A percentile compares a stretch with the other conserved stretches of the same genome.
phyloP scores from a whole-genome alignment of 2,113 vertebrate genomes.

The Rhipidura dahli region DNA sequence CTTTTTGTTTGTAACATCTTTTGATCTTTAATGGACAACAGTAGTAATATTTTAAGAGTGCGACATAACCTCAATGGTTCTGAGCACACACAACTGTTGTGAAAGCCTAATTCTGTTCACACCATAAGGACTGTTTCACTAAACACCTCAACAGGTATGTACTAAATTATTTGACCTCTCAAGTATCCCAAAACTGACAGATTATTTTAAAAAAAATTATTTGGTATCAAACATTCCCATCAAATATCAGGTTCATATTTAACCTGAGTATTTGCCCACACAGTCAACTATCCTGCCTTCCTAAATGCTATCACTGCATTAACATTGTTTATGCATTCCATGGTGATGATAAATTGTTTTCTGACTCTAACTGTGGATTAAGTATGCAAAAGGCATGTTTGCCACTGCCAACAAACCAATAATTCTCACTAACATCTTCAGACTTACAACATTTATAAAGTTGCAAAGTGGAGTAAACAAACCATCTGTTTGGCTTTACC shows the following conservation, averaged over 20 bases:
- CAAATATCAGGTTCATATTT: constrained; percentile 6
- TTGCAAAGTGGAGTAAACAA: constrained; percentile 82
- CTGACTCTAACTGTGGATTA: constrained; percentile 68
- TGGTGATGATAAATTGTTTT: constrained; percentile 69
- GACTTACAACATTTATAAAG: constrained; percentile 81
- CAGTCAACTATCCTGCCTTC: constrained; percentile 1
- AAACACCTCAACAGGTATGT: constrained; percentile 62
- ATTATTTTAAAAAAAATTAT: background rate
- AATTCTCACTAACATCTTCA: constrained; percentile 80
- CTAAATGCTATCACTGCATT: constrained; percentile 53
- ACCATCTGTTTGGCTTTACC: constrained; percentile 87
- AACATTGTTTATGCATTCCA: constrained; percentile 70
- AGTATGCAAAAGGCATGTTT: constrained; percentile 74
- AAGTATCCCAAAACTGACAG: constrained; percentile 11
- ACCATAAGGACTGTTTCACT: constrained; percentile 20
- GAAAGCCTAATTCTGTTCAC: constrained; percentile 53
- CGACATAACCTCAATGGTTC: constrained; percentile 25
- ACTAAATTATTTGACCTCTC: constrained; percentile 15
- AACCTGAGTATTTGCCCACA: constrained; percentile 8
- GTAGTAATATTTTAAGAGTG: constrained; percentile 43
- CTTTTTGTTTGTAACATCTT: constrained; percentile 44
- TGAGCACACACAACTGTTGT: constrained; percentile 47
- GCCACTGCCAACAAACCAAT: constrained; percentile 74
- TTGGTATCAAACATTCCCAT: background rate
- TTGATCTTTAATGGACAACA: constrained; percentile 55